A percentile compares a stretch with the other conserved stretches of the same genome.
Evolutionary conservation across 2,113 vertebrate genomes (phyloP).

Genomic region (Parotia lawesii): DNA sequence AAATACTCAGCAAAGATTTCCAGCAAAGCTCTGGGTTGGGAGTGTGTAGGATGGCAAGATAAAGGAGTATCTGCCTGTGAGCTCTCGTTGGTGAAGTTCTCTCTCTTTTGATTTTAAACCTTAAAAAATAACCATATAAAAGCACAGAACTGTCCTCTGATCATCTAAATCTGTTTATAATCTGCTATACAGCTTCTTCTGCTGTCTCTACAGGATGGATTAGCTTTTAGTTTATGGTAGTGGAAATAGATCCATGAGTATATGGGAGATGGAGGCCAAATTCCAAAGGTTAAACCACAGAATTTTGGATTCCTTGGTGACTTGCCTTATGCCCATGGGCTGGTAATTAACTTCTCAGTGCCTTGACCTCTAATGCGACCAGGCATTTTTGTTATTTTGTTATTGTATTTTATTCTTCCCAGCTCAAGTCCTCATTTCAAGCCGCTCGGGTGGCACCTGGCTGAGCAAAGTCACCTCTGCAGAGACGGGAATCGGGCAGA

Average conservation of each 20-base stretch:
- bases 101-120: background rate
- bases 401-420: accelerated
- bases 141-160: background rate
- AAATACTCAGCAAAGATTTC: slow-evolving; percentile 15
- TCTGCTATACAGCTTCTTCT: background rate
- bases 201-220: background rate
- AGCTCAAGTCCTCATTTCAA: background rate
- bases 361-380: accelerated
- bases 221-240: background rate
- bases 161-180: background rate
- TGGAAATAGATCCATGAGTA: background rate
- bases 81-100: background rate
- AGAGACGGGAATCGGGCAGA: accelerated
- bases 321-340: background rate
- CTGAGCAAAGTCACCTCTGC: background rate
- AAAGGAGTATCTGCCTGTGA: slow-evolving; percentile 14
- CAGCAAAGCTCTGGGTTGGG: background rate
- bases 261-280: background rate
- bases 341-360: background rate
- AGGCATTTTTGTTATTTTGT: background rate
- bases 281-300: background rate
- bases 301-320: background rate
- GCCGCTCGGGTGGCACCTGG: accelerated
- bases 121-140: slow-evolving; percentile 1
- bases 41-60: background rate